phyloP scores from a whole-genome alignment of 2,888 invertebrate species.

The Papilio gigon region DNA sequence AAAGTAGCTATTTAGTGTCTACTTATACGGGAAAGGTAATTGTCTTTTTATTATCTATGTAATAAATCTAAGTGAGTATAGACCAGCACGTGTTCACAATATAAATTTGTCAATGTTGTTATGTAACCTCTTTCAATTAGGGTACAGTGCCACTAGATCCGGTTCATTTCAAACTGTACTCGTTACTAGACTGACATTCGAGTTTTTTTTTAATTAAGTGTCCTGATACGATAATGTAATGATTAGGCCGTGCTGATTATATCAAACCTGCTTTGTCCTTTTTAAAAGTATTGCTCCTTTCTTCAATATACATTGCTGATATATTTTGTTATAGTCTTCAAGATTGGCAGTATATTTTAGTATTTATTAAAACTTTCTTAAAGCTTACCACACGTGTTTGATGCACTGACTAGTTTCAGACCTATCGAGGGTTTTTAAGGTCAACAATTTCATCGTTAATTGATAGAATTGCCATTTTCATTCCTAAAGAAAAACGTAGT shows the following conservation, averaged over 20 bases:
- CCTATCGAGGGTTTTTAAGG: no score
- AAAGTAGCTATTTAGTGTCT: background rate
- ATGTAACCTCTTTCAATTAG: conserved; percentile 26
- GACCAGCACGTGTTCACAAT: conserved; percentile 23
- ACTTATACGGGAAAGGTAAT: background rate
- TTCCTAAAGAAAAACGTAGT: no score
- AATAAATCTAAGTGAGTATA: conserved; percentile 9
- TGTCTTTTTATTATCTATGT: conserved; percentile 3
- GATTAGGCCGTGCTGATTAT: background rate
- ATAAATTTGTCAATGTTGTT: conserved; percentile 23
- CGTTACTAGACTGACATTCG: conserved; percentile 15
- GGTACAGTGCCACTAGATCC: conserved; percentile 26
- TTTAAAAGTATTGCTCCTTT: no score
- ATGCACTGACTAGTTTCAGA: no score
- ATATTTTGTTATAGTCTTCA: no score
- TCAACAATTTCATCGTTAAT: no score
- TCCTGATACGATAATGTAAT: background rate
- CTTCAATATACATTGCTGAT: no score
- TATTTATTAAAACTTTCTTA: no score
- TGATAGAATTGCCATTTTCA: no score
- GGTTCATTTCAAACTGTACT: conserved; percentile 28
- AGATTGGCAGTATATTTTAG: no score
- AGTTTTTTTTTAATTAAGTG: conserved; percentile 9
- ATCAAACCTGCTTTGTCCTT: background rate
- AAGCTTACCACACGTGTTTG: no score